Percentiles rank a stretch among this genome's conserved stretches.
Conservation (phyloP, 2,113 vertebrate genomes). For the Ariopsis seemanni region DNA sequence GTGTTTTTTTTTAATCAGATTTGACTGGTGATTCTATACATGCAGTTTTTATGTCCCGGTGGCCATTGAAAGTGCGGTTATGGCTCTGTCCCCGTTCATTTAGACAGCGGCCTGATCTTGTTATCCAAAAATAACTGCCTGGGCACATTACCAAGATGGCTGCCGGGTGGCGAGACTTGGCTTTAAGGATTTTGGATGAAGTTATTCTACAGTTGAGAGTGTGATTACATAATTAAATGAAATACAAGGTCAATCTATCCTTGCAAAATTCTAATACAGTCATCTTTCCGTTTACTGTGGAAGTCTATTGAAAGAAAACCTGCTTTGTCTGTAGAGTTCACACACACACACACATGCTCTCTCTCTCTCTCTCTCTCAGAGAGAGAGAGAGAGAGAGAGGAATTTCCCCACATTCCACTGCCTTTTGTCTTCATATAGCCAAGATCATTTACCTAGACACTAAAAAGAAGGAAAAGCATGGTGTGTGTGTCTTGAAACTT, state of each 20-base stretch:
- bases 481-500: neutral
- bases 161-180: no score
- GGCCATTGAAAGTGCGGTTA: no score
- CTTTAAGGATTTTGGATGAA: no score
- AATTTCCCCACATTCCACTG: conserved; percentile 57
- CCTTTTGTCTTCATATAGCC: conserved; percentile 47
- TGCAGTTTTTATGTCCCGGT: no score
- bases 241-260: neutral
- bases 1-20: no score
- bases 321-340: neutral
- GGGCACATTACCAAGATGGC: no score
- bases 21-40: no score
- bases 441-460: conserved; percentile 30
- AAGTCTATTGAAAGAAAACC: neutral
- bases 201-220: neutral
- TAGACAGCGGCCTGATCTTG: no score
- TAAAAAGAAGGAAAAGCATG: neutral
- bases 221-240: neutral
- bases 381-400: conserved; percentile 22
- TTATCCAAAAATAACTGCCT: no score
- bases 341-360: neutral
- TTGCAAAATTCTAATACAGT: neutral
- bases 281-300: neutral
- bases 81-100: no score
- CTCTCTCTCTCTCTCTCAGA: no score